These are phyloP conservation scores for Pongo abelii DNA, from an alignment of 2,113 vertebrate species.

Conservation along the genomic window DNA sequence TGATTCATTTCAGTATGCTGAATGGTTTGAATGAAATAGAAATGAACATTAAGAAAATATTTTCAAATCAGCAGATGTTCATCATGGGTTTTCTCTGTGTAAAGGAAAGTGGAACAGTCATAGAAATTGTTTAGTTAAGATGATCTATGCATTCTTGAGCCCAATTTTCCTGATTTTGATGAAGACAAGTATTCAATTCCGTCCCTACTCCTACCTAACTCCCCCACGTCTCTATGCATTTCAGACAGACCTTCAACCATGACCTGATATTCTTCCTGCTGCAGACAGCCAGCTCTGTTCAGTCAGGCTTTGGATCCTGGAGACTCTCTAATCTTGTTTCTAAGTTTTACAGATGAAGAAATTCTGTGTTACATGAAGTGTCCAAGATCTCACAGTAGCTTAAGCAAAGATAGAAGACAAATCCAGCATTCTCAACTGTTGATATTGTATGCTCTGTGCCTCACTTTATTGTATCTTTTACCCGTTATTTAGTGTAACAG, in stretches of 20 bases:
- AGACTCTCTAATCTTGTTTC: not conserved
- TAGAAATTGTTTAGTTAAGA: not conserved
- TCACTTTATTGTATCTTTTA: not conserved
- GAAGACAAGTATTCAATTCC: not conserved
- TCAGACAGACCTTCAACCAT: not conserved
- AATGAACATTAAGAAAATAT: conserved; percentile 12
- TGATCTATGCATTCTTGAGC: not conserved
- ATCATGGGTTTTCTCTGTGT: not conserved
- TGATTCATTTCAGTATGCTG: not conserved
- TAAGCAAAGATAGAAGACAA: not conserved
- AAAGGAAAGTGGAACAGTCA: not conserved
- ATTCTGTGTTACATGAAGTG: not conserved
- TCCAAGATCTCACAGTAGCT: not conserved
- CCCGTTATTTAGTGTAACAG: conserved; percentile 15
- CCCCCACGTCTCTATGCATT: not conserved
- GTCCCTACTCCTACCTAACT: too few species aligned
- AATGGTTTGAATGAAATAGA: conserved; percentile 3
- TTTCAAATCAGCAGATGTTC: conserved; percentile 29
- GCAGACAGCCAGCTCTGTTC: too few species aligned
- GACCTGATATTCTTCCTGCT: not conserved
- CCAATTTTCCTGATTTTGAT: not conserved
- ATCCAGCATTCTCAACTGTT: not conserved
- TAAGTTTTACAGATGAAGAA: not conserved
- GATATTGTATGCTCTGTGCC: not conserved
- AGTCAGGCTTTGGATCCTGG: not conserved